These are phyloP conservation scores for Actinemys pallida DNA, from an alignment of 2,113 vertebrate species.

Conservation along the genomic window DNA sequence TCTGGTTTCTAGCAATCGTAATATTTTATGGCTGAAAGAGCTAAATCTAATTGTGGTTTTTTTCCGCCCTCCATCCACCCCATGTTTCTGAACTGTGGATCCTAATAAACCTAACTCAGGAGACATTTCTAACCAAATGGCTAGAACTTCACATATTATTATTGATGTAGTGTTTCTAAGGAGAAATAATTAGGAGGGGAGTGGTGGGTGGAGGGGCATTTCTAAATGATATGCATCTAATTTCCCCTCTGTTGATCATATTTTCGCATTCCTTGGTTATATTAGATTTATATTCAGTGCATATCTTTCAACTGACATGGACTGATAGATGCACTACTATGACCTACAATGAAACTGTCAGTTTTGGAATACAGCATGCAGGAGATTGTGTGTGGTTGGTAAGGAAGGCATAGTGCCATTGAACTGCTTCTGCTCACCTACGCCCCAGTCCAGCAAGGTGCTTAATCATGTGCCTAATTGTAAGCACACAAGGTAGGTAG, in stretches of 20 bases:
- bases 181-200: conserved; percentile 60
- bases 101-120: conserved; percentile 41
- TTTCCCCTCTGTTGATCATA: conserved; percentile 28
- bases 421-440: neutral
- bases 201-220: neutral
- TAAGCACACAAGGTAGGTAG: neutral
- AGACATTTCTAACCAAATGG: conserved; percentile 28
- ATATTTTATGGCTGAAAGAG: conserved; percentile 56
- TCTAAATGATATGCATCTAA: conserved; percentile 21
- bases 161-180: conserved; percentile 40
- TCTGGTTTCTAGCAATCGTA: conserved; percentile 45
- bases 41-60: conserved; percentile 19
- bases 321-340: neutral
- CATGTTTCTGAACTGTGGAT: conserved; percentile 29
- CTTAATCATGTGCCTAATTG: neutral
- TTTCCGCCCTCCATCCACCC: conserved; percentile 17
- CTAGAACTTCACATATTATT: conserved; percentile 50
- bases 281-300: conserved; percentile 7
- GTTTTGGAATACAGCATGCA: neutral
- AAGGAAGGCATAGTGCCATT: neutral
- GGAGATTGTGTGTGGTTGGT: fast-evolving
- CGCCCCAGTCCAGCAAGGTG: neutral
- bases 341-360: conserved; percentile 28
- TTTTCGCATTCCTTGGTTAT: conserved; percentile 42
- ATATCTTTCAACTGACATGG: conserved; percentile 21